Conservation (phyloP, 2,113 vertebrate species). For the Piprites chloris region DNA sequence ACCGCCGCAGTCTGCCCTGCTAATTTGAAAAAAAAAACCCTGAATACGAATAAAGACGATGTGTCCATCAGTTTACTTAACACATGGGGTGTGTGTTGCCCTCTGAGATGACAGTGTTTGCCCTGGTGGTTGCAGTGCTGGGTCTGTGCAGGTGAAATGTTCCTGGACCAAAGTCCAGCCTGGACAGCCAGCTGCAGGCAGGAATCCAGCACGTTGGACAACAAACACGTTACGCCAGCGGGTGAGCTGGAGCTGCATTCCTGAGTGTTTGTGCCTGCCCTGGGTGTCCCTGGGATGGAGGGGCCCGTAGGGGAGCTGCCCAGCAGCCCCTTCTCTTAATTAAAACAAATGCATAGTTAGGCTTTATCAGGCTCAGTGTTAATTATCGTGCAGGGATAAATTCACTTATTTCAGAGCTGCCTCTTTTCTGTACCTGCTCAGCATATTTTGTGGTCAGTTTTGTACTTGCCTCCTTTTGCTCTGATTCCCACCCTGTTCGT, state of each 20-base stretch:
- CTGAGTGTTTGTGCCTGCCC: not conserved
- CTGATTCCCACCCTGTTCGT: rapidly evolving
- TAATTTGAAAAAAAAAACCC: not conserved
- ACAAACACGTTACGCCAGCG: constrained; percentile 33
- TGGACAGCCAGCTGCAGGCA: not conserved
- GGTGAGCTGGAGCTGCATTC: constrained; percentile 44
- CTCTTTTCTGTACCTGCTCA: not conserved
- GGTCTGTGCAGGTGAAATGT: constrained; percentile 28
- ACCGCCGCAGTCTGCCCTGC: not conserved
- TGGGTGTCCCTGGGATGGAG: not conserved
- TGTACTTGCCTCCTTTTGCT: not conserved
- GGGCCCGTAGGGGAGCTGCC: not conserved
- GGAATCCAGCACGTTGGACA: not conserved
- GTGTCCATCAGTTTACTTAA: not conserved
- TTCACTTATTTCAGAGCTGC: not conserved
- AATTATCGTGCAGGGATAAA: not conserved
- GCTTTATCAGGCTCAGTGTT: not conserved
- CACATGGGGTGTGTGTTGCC: not conserved
- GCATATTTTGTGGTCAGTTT: not conserved
- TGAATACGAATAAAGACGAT: not conserved
- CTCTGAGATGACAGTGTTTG: not conserved
- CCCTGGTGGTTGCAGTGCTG: not conserved
- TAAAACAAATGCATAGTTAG: not conserved
- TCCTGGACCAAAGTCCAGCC: constrained; percentile 50
- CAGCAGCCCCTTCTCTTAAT: not conserved